phyloP scores from a whole-genome alignment of 2,797 vertebrate species.

The Numenius phaeopus region DNA sequence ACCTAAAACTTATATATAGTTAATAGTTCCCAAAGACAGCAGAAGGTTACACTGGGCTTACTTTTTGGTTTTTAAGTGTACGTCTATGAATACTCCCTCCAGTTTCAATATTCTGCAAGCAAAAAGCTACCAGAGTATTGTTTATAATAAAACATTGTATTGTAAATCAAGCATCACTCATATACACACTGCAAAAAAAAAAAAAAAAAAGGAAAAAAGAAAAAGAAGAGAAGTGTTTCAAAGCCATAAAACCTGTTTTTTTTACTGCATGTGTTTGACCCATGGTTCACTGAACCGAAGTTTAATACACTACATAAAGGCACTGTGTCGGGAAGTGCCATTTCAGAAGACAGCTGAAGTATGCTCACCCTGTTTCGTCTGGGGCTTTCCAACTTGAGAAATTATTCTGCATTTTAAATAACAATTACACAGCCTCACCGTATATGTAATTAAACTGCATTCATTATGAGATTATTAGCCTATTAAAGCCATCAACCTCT shows the following conservation, averaged over 20 bases:
- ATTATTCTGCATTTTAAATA: background rate
- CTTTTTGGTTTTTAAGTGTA: background rate
- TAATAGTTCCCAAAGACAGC: background rate
- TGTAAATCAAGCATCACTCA: background rate
- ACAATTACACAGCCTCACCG: background rate
- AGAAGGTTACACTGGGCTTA: background rate
- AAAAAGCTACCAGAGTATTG: background rate
- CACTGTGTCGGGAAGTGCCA: accelerated
- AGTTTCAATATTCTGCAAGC: background rate
- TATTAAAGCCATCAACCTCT: constrained; percentile 41
- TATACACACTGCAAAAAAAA: accelerated
- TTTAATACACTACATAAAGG: background rate
- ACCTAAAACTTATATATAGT: accelerated
- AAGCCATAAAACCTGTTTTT: background rate
- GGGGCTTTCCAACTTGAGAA: background rate
- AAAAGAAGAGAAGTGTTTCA: background rate
- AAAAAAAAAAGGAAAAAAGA: accelerated
- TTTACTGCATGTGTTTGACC: background rate
- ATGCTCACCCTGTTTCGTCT: accelerated
- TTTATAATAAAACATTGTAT: background rate
- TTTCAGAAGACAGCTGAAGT: background rate
- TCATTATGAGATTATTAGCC: constrained; percentile 41
- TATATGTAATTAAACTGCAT: constrained; percentile 26
- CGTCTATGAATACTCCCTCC: background rate
- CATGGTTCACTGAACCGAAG: background rate